Conservation (phyloP, 2,888 invertebrate species). For the Brachyopa scutellaris region DNA sequence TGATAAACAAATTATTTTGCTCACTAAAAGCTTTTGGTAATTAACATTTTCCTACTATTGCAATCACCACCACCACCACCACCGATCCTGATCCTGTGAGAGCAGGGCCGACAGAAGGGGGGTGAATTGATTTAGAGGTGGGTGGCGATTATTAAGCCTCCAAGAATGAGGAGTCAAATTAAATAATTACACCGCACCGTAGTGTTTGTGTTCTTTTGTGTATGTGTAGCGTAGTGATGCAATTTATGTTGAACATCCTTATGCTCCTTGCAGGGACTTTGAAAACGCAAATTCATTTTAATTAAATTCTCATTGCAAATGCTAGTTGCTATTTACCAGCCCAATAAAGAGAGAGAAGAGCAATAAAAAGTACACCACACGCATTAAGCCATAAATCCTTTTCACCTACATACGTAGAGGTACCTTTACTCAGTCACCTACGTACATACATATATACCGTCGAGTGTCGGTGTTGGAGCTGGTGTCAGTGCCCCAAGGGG, state of each 20-base stretch:
- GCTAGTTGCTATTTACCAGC: not conserved
- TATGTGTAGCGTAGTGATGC: too few relatives aligned
- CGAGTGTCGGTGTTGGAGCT: not conserved
- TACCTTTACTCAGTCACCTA: too few relatives aligned
- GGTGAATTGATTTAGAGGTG: conserved; percentile 39
- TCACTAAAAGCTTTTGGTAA: conserved; percentile 71
- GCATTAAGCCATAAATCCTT: conserved; percentile 67
- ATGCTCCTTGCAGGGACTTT: conserved; percentile 10
- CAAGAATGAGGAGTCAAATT: conserved; percentile 55
- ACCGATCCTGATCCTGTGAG: not conserved
- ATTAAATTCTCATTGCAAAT: conserved; percentile 46
- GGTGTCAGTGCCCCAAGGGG: conserved; percentile 48
- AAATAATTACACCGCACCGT: conserved; percentile 35
- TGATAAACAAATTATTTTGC: conserved; percentile 66
- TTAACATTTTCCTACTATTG: conserved; percentile 51
- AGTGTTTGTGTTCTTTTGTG: not conserved
- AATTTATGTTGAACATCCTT: too few relatives aligned
- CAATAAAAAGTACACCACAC: conserved; percentile 49
- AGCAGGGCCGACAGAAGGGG: not conserved
- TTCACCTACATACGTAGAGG: conserved; percentile 21
- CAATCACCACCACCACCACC: not conserved
- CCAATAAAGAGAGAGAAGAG: not conserved
- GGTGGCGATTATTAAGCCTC: not conserved
- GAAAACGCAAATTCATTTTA: conserved; percentile 58
- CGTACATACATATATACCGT: too few relatives aligned